Evolutionary conservation across 2,113 vertebrate genomes (phyloP), one percentile per base, ranked within the genome.

Genomic region (Gulo gulo): DNA sequence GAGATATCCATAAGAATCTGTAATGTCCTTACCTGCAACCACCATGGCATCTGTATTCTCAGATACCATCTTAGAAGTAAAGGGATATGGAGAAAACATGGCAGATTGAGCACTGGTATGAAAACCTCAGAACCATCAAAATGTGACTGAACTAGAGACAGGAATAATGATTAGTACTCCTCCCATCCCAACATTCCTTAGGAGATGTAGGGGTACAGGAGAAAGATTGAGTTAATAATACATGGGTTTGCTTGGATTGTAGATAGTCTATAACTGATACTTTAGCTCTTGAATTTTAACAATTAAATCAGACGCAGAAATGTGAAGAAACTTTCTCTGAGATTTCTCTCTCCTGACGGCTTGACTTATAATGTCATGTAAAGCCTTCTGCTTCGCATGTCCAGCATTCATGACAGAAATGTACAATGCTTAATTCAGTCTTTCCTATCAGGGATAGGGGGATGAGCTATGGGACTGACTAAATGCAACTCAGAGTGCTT

Each of bases 261-360:
- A 4, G 45, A 34, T 11, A 89, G 0, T 76, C 42, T 36, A 42
- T 24, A n/a, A 11, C 13, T 52, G 20, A 71, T 55, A 76, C 57
- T 92, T 81, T 71, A 81, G 45, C 26, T 86, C 42, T 82, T 82
- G 8, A 78, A 81, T 92, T 92, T 97, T 88, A 76, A 88, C 31
- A 76, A 31, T 45, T 67, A 88, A 74, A 73, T 10, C 20, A 69
- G 14, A 42, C 83, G 47, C 16, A 78, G 74, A 81, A 94, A 71
- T 57, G 12, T 59, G 78, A 94, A 92, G n/a, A 86, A 86, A 18
- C 45, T 11, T 4, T 84, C 20, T 71, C 11, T 57, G 24, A 80
- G n/a, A 15, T 81, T 97, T 26, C 7, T 88, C 45, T 76, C 15
- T 61, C 10, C n/a, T 1, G 26, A 4, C 14, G 16, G 47, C 21